A percentile compares a stretch with the other conserved stretches of the same genome.
phyloP scores from a whole-genome alignment of 2,113 vertebrate genomes.

The Nannospalax galili region DNA sequence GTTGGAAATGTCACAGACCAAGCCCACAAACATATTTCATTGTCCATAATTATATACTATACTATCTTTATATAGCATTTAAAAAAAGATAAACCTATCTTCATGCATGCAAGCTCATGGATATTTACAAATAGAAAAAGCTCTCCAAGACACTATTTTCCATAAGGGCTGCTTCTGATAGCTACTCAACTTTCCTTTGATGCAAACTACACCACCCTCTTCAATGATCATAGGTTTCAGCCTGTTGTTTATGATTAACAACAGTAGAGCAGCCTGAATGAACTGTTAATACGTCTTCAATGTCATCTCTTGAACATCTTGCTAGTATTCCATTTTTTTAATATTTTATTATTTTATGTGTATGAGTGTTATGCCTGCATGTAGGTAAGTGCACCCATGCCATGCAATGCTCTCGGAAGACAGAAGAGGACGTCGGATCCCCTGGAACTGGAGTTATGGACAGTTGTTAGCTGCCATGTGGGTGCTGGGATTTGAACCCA shows the following conservation, averaged over 20 bases:
- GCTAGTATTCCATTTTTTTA: neutral
- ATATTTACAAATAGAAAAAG: constrained; percentile 39
- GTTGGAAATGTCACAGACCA: constrained; percentile 75
- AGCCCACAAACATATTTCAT: constrained; percentile 56
- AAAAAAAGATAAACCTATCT: neutral
- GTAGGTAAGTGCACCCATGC: too few species aligned
- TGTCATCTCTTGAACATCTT: neutral
- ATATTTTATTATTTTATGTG: too few species aligned
- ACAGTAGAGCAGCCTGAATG: neutral
- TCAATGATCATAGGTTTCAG: neutral
- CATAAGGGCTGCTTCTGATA: neutral
- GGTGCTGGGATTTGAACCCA: too few species aligned
- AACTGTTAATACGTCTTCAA: neutral
- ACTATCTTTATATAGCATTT: neutral
- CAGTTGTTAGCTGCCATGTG: too few species aligned
- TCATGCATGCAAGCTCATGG: neutral
- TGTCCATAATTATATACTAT: constrained; percentile 68
- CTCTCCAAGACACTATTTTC: neutral
- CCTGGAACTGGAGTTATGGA: too few species aligned
- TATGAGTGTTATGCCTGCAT: too few species aligned
- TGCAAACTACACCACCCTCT: neutral
- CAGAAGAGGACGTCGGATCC: too few species aligned
- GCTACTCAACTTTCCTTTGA: constrained; percentile 12
- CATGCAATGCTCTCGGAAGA: too few species aligned
- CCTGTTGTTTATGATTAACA: neutral